A percentile compares a stretch with the other conserved stretches of the same genome.
Evolutionary conservation across 1,140 invertebrate species (phyloP).

Genomic region (Sipha flava): DNA sequence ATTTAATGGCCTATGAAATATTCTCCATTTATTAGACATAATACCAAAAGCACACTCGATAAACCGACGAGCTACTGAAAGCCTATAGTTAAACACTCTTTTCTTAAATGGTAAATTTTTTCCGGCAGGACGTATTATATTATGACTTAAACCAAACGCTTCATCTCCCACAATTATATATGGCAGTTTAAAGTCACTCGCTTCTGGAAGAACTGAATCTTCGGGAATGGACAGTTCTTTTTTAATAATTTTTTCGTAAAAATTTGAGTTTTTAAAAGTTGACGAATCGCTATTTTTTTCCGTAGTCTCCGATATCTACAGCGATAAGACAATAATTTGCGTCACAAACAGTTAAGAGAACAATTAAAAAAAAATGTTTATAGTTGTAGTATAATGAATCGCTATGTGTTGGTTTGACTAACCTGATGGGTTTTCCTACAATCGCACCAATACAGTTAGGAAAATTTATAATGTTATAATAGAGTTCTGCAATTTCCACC

Average conservation of each 20-base stretch:
- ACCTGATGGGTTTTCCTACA: constrained; percentile 20
- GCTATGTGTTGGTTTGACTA: constrained; percentile 24
- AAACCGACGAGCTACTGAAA: too few relatives aligned
- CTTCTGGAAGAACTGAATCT: not conserved
- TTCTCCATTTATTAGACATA: constrained; percentile 35
- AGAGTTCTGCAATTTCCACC: constrained; percentile 11
- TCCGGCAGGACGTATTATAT: constrained; percentile 40
- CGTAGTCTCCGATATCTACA: constrained; percentile 31
- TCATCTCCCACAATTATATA: constrained; percentile 43
- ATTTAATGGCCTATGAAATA: constrained; percentile 36
- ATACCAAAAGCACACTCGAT: constrained; percentile 47
- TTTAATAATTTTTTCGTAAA: not conserved
- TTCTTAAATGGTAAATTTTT: constrained; percentile 34
- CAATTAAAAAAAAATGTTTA: constrained; percentile 32
- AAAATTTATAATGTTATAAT: not conserved
- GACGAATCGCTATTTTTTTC: constrained; percentile 31
- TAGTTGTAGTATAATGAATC: constrained; percentile 36
- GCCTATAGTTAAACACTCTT: constrained; percentile 44
- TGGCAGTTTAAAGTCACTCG: not conserved
- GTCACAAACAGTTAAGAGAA: constrained; percentile 19
- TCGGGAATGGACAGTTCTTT: not conserved
- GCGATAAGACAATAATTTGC: constrained; percentile 29
- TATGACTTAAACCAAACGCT: constrained; percentile 42
- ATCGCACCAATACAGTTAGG: constrained; percentile 4
- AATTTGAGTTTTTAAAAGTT: constrained; percentile 12